Evolutionary conservation across 2,113 vertebrate species (phyloP).

Genomic region (Arothron firmamentum): DNA sequence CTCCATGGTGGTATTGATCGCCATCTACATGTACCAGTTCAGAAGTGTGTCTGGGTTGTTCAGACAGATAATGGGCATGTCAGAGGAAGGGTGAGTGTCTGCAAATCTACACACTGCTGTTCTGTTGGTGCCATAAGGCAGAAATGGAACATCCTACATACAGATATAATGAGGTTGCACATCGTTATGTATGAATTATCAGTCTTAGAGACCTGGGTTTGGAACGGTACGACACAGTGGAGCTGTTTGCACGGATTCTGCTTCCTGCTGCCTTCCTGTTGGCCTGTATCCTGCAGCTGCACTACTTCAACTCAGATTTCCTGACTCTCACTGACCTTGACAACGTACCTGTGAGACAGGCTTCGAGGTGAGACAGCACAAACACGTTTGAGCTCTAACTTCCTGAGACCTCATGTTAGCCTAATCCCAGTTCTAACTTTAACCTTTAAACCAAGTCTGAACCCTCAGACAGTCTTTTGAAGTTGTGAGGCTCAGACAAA

Average conservation of each 20-base stretch:
- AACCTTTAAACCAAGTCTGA: too few relatives aligned
- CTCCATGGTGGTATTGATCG: constrained; percentile 75
- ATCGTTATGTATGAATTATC: not conserved
- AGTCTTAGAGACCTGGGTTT: constrained; percentile 76
- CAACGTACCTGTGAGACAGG: constrained; percentile 53
- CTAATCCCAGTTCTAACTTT: too few relatives aligned
- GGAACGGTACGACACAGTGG: constrained; percentile 65
- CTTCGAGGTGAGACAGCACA: constrained; percentile 56
- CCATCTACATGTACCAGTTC: constrained; percentile 79
- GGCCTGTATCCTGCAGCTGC: constrained; percentile 77
- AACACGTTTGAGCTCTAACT: too few relatives aligned
- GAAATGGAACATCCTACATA: not conserved
- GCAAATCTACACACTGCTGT: not conserved
- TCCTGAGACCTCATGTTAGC: too few relatives aligned
- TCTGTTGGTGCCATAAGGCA: too few relatives aligned
- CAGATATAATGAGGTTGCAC: not conserved
- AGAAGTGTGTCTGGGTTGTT: constrained; percentile 75
- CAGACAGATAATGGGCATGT: constrained; percentile 75
- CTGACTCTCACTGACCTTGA: constrained; percentile 73
- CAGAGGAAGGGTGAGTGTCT: constrained; percentile 73
- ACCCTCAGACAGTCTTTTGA: too few relatives aligned
- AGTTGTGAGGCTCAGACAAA: too few relatives aligned
- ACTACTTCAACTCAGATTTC: constrained; percentile 78
- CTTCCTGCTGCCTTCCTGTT: constrained; percentile 75
- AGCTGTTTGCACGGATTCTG: constrained; percentile 72